A percentile compares a stretch with the other conserved stretches of the same genome.
phyloP scores from a whole-genome alignment of 2,888 invertebrate genomes.

The Melolontha melolontha region DNA sequence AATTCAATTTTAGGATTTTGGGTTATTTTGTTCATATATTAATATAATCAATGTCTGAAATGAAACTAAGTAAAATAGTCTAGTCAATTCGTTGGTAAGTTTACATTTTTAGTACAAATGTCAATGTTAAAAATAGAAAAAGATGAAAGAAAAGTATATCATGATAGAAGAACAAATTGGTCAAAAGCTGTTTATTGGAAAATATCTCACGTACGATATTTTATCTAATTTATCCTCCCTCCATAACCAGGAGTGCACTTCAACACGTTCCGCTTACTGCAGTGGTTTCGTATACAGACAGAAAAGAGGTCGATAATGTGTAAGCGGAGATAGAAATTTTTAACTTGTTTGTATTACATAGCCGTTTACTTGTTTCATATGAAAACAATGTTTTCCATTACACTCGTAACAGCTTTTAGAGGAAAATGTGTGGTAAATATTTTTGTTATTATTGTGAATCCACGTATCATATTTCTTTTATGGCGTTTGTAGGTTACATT shows the following conservation, averaged over 20 bases:
- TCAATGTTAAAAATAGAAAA: constrained; percentile 5
- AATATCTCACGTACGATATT: constrained; percentile 30
- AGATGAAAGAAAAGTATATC: background rate
- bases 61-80: too few relatives aligned
- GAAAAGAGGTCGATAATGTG: constrained; percentile 25
- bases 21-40: too few relatives aligned
- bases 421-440: constrained; percentile 10
- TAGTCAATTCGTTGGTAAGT: background rate
- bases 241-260: constrained; percentile 14
- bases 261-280: constrained; percentile 18
- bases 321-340: constrained; percentile 28
- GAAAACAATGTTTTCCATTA: constrained; percentile 15
- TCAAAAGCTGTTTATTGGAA: constrained; percentile 10
- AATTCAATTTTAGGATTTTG: too few relatives aligned
- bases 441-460: constrained; percentile 12
- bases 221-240: constrained; percentile 18
- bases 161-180: too few relatives aligned
- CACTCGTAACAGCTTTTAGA: constrained; percentile 4
- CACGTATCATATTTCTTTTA: too few relatives aligned
- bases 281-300: background rate
- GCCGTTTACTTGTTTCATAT: constrained; percentile 18
- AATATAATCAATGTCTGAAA: too few relatives aligned
- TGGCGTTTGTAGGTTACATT: too few relatives aligned
- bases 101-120: background rate
- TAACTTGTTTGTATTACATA: constrained; percentile 29